Evolutionary conservation across 2,113 vertebrate species (phyloP), one percentile per base, ranked within the genome.

Genomic region (Spizaetus ornatus): DNA sequence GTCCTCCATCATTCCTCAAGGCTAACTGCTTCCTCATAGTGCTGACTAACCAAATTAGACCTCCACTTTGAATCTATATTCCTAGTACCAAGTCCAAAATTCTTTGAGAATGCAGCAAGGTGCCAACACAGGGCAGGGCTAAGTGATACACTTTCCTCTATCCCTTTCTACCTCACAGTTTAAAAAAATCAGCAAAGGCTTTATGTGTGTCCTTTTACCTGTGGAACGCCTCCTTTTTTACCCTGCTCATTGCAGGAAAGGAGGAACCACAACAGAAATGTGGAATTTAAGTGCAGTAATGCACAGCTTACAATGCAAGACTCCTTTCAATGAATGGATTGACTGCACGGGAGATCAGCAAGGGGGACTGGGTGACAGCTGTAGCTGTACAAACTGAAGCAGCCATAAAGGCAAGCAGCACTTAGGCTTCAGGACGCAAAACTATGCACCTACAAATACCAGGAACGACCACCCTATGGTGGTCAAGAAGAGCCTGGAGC

Each of bases 181-280:
- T 8, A 26, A 71, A 82, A 82, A 95, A 81, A 34, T 48, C 34
- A 84, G 31, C 7, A 58, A 76, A 86, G 27, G 3, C 18, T 70
- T 81, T 86, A 40, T 9, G 10, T 0, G 0, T 26, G 8, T 63
- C 2, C 1, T 63, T 86, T 92, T 36, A 66, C 16, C 6, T 12
- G 14, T n/a, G 23, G 18, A 61, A 9, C 34, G 3, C 11, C 19
- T 80, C 23, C 15, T 32, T 94, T 58, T 69, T 59, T 12, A 11
- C 27, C 22, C 23, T 25, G 13, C 13, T 61, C 8, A 13, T 31
- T 65, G 31, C 25, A 86, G 36, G 34, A 90, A 88, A 88, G 48
- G 38, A 79, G 23, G 25, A 52, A 72, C 16, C 7, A 52, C 31
- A 82, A 23, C 3, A 4, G 40, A 82, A 94, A 63, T 12, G 6